A percentile compares a stretch with the other conserved stretches of the same genome.
Conservation (phyloP, 2,797 vertebrate species). For the Lepilemur septentrionalis region DNA sequence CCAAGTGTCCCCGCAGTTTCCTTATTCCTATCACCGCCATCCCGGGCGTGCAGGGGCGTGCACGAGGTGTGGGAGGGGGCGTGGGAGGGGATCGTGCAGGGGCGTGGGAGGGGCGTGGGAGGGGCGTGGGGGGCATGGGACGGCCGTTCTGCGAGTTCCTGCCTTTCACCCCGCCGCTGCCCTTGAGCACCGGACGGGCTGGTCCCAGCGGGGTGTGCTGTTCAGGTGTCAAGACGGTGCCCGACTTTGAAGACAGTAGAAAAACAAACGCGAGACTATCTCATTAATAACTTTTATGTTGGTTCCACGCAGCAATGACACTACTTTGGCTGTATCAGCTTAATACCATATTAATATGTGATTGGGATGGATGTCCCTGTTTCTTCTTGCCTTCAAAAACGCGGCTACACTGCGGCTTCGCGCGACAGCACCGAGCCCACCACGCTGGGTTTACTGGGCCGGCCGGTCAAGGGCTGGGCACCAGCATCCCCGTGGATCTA, state of each 20-base stretch:
- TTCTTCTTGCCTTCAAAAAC: background rate
- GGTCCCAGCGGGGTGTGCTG: fast-evolving
- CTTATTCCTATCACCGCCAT: fast-evolving
- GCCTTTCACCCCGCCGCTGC: fast-evolving
- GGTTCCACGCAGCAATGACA: background rate
- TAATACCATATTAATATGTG: too few relatives aligned
- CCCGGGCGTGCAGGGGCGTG: too few relatives aligned
- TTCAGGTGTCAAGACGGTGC: background rate
- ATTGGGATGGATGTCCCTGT: fast-evolving
- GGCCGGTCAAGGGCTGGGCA: background rate
- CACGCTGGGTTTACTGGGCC: fast-evolving
- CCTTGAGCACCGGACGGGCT: fast-evolving
- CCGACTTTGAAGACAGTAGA: fast-evolving
- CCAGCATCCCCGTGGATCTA: fast-evolving
- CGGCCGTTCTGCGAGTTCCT: too few relatives aligned
- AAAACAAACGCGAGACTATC: background rate
- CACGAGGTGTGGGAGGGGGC: too few relatives aligned
- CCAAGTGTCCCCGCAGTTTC: background rate
- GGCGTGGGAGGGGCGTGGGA: background rate
- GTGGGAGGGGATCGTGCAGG: too few relatives aligned
- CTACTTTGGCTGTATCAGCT: fast-evolving
- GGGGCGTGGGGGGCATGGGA: too few relatives aligned
- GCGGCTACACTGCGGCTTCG: fast-evolving
- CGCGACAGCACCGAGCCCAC: background rate
- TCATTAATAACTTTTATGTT: fast-evolving